A percentile compares a stretch with the other conserved stretches of the same genome.
These are phyloP conservation scores for Lucinisca nassula DNA, from an alignment of 2,888 invertebrate genomes.

Conservation along the genomic window DNA sequence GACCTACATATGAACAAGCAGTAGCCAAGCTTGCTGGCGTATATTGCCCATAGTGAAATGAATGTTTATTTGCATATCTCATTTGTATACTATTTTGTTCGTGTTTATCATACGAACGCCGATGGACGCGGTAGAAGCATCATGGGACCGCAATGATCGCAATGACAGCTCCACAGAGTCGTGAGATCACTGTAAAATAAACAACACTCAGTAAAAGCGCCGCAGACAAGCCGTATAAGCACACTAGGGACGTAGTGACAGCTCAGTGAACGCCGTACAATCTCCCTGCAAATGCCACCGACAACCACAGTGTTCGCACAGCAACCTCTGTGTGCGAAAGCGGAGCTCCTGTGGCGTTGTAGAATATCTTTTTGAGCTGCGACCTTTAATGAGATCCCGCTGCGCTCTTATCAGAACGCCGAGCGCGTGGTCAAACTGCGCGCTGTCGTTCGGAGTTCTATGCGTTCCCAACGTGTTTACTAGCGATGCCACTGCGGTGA, in stretches of 20 bases:
- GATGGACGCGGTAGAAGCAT: too few relatives aligned
- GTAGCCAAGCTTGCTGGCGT: conserved; percentile 25
- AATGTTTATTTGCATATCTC: neutral
- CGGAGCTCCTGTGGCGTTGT: conserved; percentile 7
- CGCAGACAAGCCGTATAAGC: neutral
- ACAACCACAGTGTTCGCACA: neutral
- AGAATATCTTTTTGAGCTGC: neutral
- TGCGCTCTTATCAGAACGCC: neutral
- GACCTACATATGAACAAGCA: conserved; percentile 30
- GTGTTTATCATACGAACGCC: too few relatives aligned
- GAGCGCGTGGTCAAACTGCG: too few relatives aligned
- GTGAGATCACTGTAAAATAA: too few relatives aligned
- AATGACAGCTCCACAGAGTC: too few relatives aligned
- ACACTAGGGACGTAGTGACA: neutral
- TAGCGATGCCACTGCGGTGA: conserved; percentile 1
- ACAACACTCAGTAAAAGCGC: too few relatives aligned
- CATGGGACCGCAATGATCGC: too few relatives aligned
- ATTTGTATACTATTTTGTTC: too few relatives aligned
- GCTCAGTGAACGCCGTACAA: neutral
- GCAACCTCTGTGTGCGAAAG: neutral
- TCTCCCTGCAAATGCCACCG: neutral
- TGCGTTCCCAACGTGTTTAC: neutral
- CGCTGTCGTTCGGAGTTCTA: neutral
- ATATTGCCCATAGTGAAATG: conserved; percentile 14
- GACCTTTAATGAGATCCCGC: neutral